Evolutionary conservation across 2,113 vertebrate genomes (phyloP).

Genomic region (Turnix velox): DNA sequence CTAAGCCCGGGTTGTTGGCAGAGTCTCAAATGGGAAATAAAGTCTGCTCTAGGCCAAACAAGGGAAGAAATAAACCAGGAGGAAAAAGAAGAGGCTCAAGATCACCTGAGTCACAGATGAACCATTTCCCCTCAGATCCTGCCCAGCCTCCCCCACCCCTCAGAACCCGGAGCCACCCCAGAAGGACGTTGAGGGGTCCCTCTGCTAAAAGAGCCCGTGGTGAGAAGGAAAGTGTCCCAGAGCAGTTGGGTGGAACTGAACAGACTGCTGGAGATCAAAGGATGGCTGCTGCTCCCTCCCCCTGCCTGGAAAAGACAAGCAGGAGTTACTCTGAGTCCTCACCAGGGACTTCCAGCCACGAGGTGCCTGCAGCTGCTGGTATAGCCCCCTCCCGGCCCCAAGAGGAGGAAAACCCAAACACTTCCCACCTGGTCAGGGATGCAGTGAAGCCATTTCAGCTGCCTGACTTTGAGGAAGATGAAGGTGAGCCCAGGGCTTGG

Average conservation of each 20-base stretch:
- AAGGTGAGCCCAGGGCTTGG: constrained; percentile 33
- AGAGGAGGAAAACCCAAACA: not conserved
- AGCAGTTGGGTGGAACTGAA: not conserved
- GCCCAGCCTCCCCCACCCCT: fast-evolving
- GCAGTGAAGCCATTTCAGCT: not conserved
- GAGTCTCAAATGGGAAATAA: not conserved
- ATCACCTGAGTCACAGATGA: fast-evolving
- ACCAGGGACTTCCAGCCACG: fast-evolving
- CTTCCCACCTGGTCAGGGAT: fast-evolving
- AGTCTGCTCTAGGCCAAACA: not conserved
- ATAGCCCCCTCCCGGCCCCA: not conserved
- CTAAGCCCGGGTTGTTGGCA: fast-evolving
- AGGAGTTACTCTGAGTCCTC: not conserved
- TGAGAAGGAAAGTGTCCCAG: not conserved
- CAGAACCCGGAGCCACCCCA: fast-evolving
- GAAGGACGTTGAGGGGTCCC: not conserved
- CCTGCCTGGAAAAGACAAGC: not conserved
- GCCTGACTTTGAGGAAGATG: not conserved
- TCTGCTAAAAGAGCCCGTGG: not conserved
- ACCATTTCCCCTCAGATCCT: fast-evolving
- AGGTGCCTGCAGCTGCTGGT: fast-evolving
- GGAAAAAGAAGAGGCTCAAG: not conserved
- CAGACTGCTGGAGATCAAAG: not conserved
- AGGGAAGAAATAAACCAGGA: not conserved
- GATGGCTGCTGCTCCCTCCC: fast-evolving